Percentiles rank a stretch among this genome's conserved stretches.
phyloP scores from a whole-genome alignment of 2,888 invertebrate genomes.

The Lochmaea capreae region DNA sequence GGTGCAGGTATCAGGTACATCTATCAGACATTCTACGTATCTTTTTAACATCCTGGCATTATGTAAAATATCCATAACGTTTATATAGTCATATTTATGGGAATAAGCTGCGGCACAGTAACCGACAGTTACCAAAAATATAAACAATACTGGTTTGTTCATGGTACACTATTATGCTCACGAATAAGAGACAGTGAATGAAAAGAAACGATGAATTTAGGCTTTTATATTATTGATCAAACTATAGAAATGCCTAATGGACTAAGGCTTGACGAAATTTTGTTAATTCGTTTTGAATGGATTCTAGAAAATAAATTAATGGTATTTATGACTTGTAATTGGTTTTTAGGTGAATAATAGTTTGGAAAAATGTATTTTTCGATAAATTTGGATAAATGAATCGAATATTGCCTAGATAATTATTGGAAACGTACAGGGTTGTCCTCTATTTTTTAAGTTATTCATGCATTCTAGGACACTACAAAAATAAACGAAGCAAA shows the following conservation, averaged over 20 bases:
- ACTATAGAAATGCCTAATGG: neutral
- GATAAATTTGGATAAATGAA: neutral
- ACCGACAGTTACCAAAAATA: slow-evolving; percentile 1
- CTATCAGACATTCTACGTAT: slow-evolving; percentile 68
- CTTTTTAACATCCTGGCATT: slow-evolving; percentile 72
- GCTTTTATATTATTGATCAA: slow-evolving; percentile 6
- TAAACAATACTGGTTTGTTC: slow-evolving; percentile 19
- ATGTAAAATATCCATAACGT: slow-evolving; percentile 74
- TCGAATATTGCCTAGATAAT: neutral
- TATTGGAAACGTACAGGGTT: neutral
- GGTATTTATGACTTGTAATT: neutral
- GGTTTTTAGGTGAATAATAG: neutral
- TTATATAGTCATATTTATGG: slow-evolving; percentile 65
- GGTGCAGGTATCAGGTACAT: slow-evolving; percentile 72
- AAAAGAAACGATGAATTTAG: neutral
- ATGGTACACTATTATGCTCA: slow-evolving; percentile 1
- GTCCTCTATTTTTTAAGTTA: too few species aligned
- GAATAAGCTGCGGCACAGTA: slow-evolving; percentile 30
- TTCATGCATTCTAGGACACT: too few species aligned
- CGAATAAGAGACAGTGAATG: neutral
- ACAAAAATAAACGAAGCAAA: too few species aligned
- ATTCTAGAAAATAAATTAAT: neutral
- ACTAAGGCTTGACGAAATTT: neutral
- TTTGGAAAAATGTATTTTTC: neutral
- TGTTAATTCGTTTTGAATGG: neutral